phyloP scores from a whole-genome alignment of 2,888 invertebrate species.

The Epinotia nisella region DNA sequence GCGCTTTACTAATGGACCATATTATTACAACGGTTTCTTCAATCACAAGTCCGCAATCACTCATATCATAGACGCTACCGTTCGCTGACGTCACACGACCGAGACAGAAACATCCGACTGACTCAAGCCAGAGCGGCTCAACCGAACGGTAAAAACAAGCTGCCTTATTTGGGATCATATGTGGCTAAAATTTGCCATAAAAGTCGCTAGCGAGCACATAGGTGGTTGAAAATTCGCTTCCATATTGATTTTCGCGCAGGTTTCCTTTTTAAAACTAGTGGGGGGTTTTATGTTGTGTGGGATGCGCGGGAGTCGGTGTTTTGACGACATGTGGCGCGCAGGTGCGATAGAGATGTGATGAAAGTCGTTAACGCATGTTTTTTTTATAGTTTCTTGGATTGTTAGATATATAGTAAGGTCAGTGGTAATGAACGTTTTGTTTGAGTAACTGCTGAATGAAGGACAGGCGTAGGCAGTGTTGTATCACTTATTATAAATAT shows the following conservation, averaged over 20 bases:
- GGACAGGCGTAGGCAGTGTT: conserved; percentile 8
- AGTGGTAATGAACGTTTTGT: conserved; percentile 30
- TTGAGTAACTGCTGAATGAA: conserved; percentile 14
- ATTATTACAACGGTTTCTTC: conserved; percentile 23
- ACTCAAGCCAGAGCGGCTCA: conserved; percentile 55
- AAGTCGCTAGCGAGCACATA: conserved; percentile 60
- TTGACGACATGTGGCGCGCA: conserved; percentile 65
- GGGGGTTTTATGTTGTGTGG: conserved; percentile 45
- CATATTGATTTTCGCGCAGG: conserved; percentile 60
- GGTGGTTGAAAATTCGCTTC: conserved; percentile 59
- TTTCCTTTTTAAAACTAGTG: conserved; percentile 52
- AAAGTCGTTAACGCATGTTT: conserved; percentile 48
- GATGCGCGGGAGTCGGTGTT: conserved; percentile 60
- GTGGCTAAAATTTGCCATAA: conserved; percentile 77
- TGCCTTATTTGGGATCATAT: conserved; percentile 82
- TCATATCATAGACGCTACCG: conserved; percentile 61
- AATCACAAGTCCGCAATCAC: conserved; percentile 19
- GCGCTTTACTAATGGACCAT: background rate
- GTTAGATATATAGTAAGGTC: conserved; percentile 41
- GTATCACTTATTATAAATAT: background rate
- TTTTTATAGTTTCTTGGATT: conserved; percentile 40
- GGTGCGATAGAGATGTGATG: conserved; percentile 46
- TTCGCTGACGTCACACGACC: conserved; percentile 73
- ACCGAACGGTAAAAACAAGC: conserved; percentile 70
- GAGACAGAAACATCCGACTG: conserved; percentile 55